Evolutionary conservation across 2,797 vertebrate species (phyloP), one percentile per base, ranked within the genome.

Genomic region (Ibycter americanus): DNA sequence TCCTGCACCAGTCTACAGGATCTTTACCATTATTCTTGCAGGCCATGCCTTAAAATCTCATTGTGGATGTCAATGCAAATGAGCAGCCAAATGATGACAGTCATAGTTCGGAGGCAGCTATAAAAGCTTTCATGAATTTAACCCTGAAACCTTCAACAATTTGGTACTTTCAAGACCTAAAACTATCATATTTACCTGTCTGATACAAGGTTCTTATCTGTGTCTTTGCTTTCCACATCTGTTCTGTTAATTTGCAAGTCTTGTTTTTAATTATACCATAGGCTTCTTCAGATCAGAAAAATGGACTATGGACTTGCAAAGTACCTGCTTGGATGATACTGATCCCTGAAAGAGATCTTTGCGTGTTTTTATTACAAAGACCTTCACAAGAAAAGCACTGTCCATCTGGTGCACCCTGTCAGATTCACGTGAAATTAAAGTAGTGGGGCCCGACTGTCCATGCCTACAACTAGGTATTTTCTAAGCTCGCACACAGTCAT

Each of bases 151-250:
- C 34, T 51, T 51, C 11, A 32, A 51, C 1, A 2, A 11, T 62
- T 42, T 38, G 12, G 16, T 46, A 14, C 6, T 62, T 67, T 54
- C 36, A 65, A 44, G 66, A 32, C 3, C 38, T 19, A 29, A 77
- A 82, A 2, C 8, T 4, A 38, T 51, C 38, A 0, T 0, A 25
- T 59, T 72, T n/a, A 47, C 52, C 25, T 3, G 1, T 1, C 65
- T 8, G 58, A 58, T 20, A 9, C 0, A 44, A 61, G 11, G 31
- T 2, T 17, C 2, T 2, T 4, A 20, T 11, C 56, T 1, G 0
- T 17, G 52, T 3, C 31, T 79, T 44, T 2, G 4, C 49, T 40
- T 36, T 40, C 34, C 15, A 21, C 18, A 1, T 54, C 7, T 25
- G 26, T 15, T 42, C 38, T 1, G 9, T 1, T 0, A 32, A 66